Percentiles rank a stretch among this genome's conserved stretches.
phyloP scores from a whole-genome alignment of 2,888 invertebrate genomes.

The Toxonevra muliebris region DNA sequence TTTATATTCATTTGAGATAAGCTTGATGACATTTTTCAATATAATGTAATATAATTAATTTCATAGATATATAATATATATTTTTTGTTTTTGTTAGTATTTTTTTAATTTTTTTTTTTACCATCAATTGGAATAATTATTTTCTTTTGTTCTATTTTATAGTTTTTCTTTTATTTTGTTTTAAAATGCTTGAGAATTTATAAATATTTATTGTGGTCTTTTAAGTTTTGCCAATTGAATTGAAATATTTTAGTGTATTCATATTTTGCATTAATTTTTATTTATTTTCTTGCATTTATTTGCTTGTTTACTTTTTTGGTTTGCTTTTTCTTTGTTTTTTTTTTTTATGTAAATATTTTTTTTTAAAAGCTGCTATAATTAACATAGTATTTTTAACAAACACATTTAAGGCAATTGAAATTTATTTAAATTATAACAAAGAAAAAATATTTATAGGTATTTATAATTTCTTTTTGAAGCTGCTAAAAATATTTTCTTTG shows the following conservation, averaged over 20 bases:
- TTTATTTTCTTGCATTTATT: no score
- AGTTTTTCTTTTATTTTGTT: not conserved
- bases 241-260: not conserved
- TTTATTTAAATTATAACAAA: not conserved
- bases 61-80: slow-evolving; percentile 29
- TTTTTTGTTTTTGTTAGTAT: slow-evolving; percentile 16
- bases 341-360: not conserved
- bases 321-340: no score
- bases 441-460: slow-evolving; percentile 4
- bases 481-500: slow-evolving; percentile 7
- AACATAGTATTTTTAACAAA: not conserved
- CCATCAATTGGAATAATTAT: slow-evolving; percentile 25
- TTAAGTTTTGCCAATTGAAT: not conserved
- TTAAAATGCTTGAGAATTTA: slow-evolving; percentile 5
- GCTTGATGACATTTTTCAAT: slow-evolving; percentile 55
- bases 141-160: slow-evolving; percentile 8
- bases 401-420: slow-evolving; percentile 2
- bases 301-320: no score
- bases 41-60: slow-evolving; percentile 52
- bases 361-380: not conserved
- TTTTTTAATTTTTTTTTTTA: slow-evolving; percentile 20
- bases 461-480: slow-evolving; percentile 16
- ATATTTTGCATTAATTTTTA: no score
- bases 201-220: slow-evolving; percentile 12
- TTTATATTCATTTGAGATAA: slow-evolving; percentile 54